Percentiles rank a stretch among this genome's conserved stretches.
Evolutionary conservation across 2,113 vertebrate genomes (phyloP).

Genomic region (Oxyruncus cristatus): DNA sequence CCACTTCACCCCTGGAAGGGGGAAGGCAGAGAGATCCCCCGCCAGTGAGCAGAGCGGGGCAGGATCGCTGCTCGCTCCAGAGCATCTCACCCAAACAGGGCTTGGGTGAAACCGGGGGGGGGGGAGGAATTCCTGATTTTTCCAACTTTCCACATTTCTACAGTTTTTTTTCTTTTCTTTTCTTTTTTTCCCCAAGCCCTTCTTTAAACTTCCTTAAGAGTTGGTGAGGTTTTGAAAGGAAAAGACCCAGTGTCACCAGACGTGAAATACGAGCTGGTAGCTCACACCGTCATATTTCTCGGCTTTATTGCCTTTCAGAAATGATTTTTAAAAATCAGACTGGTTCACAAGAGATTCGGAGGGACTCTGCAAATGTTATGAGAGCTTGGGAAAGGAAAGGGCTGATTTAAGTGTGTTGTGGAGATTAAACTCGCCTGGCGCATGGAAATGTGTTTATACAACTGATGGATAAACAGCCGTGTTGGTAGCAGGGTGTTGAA

Average conservation of each 20-base stretch:
- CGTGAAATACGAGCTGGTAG: constrained; percentile 51
- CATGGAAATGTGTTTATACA: constrained; percentile 24
- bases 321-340: constrained; percentile 72
- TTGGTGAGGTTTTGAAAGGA: constrained; percentile 4
- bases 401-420: constrained; percentile 23
- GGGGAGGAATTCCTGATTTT: background rate
- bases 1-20: background rate
- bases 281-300: constrained; percentile 65
- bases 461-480: constrained; percentile 44
- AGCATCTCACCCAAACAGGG: background rate
- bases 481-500: background rate
- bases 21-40: background rate
- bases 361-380: background rate
- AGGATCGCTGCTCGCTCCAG: background rate
- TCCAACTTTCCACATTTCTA: background rate
- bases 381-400: background rate
- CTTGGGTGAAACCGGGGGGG: background rate
- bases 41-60: background rate
- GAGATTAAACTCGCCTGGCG: background rate
- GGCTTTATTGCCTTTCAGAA: constrained; percentile 71
- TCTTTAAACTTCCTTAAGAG: background rate
- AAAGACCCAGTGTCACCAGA: constrained; percentile 44
- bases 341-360: background rate
- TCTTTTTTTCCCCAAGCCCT: rapidly evolving
- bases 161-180: background rate